These are phyloP conservation scores for Argentina silus DNA, from an alignment of 2,797 vertebrate genomes.

Conservation along the genomic window DNA sequence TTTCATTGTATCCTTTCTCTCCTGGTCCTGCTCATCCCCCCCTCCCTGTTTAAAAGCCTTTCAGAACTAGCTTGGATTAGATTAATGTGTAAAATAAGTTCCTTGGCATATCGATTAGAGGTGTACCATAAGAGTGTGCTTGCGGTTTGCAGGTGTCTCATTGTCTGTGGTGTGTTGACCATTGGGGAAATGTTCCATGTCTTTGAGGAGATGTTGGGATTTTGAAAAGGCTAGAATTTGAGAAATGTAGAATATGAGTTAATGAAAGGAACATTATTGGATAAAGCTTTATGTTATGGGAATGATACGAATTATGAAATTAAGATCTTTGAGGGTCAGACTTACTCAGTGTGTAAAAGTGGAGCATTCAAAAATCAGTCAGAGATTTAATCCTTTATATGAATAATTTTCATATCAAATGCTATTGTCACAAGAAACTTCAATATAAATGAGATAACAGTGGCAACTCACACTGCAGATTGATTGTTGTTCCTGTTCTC, in stretches of 20 bases:
- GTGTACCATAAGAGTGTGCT: slow-evolving; percentile 54
- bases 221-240: too few species aligned
- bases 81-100: slow-evolving; percentile 78
- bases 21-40: slow-evolving; percentile 48
- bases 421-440: not conserved
- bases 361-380: too few species aligned
- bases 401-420: not conserved
- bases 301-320: too few species aligned
- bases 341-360: too few species aligned
- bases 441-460: not conserved
- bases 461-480: not conserved
- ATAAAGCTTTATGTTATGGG: too few species aligned
- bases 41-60: slow-evolving; percentile 74
- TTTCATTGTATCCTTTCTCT: slow-evolving; percentile 42
- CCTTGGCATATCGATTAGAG: slow-evolving; percentile 65
- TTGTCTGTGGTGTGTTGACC: slow-evolving; percentile 41
- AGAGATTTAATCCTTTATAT: too few species aligned
- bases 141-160: slow-evolving; percentile 53
- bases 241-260: too few species aligned
- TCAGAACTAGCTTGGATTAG: slow-evolving; percentile 62
- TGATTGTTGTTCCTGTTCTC: not conserved
- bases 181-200: not conserved
- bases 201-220: not conserved
- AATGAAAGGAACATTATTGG: too few species aligned
- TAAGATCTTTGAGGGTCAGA: too few species aligned